Evolutionary conservation across 2,113 vertebrate genomes (phyloP).

Genomic region (Pogona vitticeps): DNA sequence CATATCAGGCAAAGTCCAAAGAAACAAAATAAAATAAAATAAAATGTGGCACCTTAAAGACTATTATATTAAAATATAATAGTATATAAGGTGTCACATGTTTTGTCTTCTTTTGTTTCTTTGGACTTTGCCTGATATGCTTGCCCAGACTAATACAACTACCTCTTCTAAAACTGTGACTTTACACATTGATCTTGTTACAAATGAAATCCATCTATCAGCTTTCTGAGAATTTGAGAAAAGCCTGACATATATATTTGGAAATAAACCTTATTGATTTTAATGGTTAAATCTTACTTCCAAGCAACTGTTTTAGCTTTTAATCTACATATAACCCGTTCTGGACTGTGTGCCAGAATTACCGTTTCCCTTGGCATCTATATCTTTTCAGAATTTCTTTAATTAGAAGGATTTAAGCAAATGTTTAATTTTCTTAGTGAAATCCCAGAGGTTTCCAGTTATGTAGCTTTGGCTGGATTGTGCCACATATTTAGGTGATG

Average conservation of each 20-base stretch:
- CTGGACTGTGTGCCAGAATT: background rate
- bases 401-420: background rate
- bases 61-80: too few relatives aligned
- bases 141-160: too few relatives aligned
- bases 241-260: conserved; percentile 3
- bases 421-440: conserved; percentile 6
- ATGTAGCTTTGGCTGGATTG: conserved; percentile 2
- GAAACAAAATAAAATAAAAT: too few relatives aligned
- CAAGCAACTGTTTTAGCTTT: conserved; percentile 7
- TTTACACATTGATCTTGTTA: conserved; percentile 28
- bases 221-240: conserved; percentile 33
- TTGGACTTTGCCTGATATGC: too few relatives aligned
- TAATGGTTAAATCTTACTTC: conserved; percentile 4
- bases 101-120: too few relatives aligned
- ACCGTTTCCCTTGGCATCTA: background rate
- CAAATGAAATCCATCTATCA: conserved; percentile 27
- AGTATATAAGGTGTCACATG: too few relatives aligned
- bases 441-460: background rate
- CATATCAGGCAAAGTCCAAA: too few relatives aligned
- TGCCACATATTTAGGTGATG: background rate
- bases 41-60: too few relatives aligned
- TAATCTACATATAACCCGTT: conserved; percentile 9
- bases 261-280: background rate
- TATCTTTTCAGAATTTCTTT: conserved; percentile 13
- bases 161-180: too few relatives aligned